Conservation (phyloP, 2,888 invertebrate genomes). For the Lasioglossum morio region DNA sequence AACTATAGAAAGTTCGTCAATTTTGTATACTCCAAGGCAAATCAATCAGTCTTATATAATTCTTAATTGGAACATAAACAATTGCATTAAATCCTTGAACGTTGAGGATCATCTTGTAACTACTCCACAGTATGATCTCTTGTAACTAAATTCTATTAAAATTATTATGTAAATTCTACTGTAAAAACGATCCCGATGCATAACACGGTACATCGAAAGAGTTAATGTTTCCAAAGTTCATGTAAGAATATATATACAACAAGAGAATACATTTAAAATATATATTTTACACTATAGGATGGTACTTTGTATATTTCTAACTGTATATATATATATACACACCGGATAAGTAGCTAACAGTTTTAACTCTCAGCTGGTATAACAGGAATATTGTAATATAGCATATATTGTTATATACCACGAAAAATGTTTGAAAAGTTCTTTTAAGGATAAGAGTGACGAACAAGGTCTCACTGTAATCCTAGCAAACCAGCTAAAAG, state of each 20-base stretch:
- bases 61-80: slow-evolving; percentile 50
- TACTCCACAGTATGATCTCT: background rate
- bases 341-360: slow-evolving; percentile 27
- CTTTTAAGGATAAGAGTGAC: background rate
- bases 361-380: slow-evolving; percentile 15
- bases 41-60: slow-evolving; percentile 80
- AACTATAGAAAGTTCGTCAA: slow-evolving; percentile 35
- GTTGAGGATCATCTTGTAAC: slow-evolving; percentile 37
- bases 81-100: slow-evolving; percentile 20
- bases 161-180: slow-evolving; percentile 16
- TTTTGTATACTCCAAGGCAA: slow-evolving; percentile 73
- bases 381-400: background rate
- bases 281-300: slow-evolving; percentile 40
- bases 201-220: slow-evolving; percentile 16
- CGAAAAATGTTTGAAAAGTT: background rate
- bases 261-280: slow-evolving; percentile 55
- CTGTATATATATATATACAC: slow-evolving; percentile 30
- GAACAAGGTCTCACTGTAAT: background rate
- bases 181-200: slow-evolving; percentile 41
- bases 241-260: slow-evolving; percentile 48
- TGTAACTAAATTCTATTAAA: too few relatives aligned
- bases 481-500: background rate
- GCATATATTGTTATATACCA: background rate
- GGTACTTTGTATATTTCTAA: slow-evolving; percentile 25
- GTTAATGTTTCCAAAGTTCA: slow-evolving; percentile 31